A percentile compares a stretch with the other conserved stretches of the same genome.
Conservation (phyloP, 2,797 vertebrate species). For the Siniperca obscura region DNA sequence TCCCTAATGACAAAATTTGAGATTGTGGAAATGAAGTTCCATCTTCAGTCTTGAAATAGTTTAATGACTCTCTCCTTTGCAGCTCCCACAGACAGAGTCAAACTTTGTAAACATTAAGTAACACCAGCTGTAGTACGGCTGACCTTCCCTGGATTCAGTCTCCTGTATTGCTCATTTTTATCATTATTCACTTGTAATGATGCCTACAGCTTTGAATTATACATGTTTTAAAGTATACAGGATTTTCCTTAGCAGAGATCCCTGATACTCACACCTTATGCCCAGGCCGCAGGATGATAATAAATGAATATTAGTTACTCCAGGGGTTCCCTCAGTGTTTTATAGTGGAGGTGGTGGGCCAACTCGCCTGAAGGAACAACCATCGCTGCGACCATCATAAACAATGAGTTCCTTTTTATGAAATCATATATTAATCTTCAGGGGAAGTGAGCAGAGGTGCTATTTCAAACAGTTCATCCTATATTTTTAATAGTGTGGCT, state of each 20-base stretch:
- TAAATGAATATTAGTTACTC: background rate
- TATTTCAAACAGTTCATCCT: constrained; percentile 3
- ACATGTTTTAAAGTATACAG: constrained; percentile 1
- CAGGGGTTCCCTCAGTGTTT: background rate
- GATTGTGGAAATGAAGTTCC: too few relatives aligned
- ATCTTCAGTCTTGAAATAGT: background rate
- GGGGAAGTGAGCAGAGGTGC: constrained; percentile 8
- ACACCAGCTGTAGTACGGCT: background rate
- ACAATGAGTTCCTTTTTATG: background rate
- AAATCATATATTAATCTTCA: constrained; percentile 12
- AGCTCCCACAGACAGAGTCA: background rate
- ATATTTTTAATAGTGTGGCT: background rate
- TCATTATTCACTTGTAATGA: background rate
- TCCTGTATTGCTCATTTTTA: background rate
- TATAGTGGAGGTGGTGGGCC: background rate
- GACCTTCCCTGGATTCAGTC: background rate
- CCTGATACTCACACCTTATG: background rate
- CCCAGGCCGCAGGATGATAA: background rate
- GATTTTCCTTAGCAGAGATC: background rate
- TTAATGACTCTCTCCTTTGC: background rate
- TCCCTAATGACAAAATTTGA: background rate
- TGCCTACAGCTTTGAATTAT: background rate
- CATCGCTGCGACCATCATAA: background rate
- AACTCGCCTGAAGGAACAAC: background rate
- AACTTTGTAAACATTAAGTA: background rate